Conservation (phyloP, 1,140 invertebrate species). For the Drosophila gunungcola region DNA sequence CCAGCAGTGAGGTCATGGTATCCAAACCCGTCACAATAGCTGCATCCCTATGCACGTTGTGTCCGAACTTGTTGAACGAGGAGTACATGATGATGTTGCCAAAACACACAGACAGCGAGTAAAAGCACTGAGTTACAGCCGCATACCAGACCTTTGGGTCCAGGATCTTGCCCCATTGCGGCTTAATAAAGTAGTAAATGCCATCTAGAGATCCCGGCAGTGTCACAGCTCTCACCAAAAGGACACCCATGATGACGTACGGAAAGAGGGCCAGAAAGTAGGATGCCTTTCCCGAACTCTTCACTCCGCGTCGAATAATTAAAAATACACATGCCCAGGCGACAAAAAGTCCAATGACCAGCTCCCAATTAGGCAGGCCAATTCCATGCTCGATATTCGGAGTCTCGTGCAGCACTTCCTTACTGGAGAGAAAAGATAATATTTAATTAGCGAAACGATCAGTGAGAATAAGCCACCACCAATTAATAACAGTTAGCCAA, state of each 20-base stretch:
- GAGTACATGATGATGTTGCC: slow-evolving; percentile 93
- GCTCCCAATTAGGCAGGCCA: slow-evolving; percentile 90
- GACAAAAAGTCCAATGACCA: slow-evolving; percentile 90
- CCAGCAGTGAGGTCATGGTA: slow-evolving; percentile 92
- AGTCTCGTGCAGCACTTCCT: slow-evolving; percentile 89
- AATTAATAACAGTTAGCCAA: background rate
- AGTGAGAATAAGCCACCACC: slow-evolving; percentile 17
- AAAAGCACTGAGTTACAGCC: slow-evolving; percentile 94
- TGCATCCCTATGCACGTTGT: slow-evolving; percentile 92
- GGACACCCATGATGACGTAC: slow-evolving; percentile 91
- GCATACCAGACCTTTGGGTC: slow-evolving; percentile 92
- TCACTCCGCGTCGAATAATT: slow-evolving; percentile 91
- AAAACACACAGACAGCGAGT: slow-evolving; percentile 93
- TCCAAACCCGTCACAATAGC: slow-evolving; percentile 91
- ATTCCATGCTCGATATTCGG: slow-evolving; percentile 90
- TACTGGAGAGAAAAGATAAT: slow-evolving; percentile 84
- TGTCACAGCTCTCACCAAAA: slow-evolving; percentile 90
- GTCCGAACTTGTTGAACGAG: slow-evolving; percentile 92
- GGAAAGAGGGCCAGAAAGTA: slow-evolving; percentile 95
- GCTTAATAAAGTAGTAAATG: slow-evolving; percentile 91
- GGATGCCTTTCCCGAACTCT: slow-evolving; percentile 91
- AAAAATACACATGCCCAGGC: slow-evolving; percentile 92
- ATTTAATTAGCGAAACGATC: background rate
- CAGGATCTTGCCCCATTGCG: slow-evolving; percentile 89
- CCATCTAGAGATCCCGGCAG: slow-evolving; percentile 91